Evolutionary conservation across 2,888 invertebrate genomes (phyloP).

Genomic region (Pelosia muscerda): DNA sequence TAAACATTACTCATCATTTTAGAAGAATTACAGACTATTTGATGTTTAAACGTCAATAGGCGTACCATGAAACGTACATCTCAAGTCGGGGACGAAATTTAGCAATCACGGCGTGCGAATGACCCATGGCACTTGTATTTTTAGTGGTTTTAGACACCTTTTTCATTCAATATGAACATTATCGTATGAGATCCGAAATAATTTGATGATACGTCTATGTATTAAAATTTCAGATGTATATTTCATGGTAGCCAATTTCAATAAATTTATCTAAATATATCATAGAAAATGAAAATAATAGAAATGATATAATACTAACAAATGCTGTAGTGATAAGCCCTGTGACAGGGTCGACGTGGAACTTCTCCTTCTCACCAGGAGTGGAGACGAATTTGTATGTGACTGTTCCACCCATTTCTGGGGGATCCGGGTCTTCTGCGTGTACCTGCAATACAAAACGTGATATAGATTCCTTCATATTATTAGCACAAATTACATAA

Average conservation of each 20-base stretch:
- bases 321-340: conserved; percentile 92
- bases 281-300: neutral
- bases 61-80: neutral
- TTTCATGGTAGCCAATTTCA: neutral
- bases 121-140: too few species aligned
- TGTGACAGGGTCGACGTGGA: conserved; percentile 91
- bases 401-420: conserved; percentile 92
- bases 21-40: neutral
- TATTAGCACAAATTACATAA: neutral
- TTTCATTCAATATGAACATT: neutral
- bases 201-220: neutral
- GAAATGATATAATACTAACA: conserved; percentile 75
- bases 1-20: neutral
- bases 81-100: neutral
- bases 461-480: conserved; percentile 3
- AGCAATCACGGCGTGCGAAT: too few species aligned
- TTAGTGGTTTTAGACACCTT: too few species aligned
- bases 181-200: neutral
- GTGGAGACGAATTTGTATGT: conserved; percentile 94
- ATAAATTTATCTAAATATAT: neutral
- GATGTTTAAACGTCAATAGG: neutral
- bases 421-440: conserved; percentile 91
- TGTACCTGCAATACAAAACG: conserved; percentile 68
- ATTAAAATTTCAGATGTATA: neutral
- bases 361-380: conserved; percentile 91